These are phyloP conservation scores for Grapholita molesta DNA, from an alignment of 1,140 invertebrate species.

Conservation along the genomic window DNA sequence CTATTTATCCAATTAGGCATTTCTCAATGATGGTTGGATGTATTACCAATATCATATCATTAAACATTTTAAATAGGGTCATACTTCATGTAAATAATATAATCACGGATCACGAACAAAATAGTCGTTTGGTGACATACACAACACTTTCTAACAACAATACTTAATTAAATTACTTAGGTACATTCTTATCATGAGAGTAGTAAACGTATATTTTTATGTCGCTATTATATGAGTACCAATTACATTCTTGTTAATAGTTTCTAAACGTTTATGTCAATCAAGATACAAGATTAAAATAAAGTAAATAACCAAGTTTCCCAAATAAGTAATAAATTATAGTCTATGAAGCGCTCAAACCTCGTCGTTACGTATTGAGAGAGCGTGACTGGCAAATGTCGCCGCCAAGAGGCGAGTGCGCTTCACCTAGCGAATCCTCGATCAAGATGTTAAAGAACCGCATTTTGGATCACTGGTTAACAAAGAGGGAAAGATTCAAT, in stretches of 20 bases:
- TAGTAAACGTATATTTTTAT: neutral
- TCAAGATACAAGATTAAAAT: neutral
- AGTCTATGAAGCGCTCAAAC: neutral
- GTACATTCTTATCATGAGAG: neutral
- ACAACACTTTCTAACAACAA: no score
- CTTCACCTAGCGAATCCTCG: constrained; percentile 22
- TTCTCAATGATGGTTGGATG: no score
- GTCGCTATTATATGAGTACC: no score
- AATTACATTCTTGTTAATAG: no score
- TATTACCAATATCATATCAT: no score
- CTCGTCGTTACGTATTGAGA: constrained; percentile 25
- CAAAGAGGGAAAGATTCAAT: constrained; percentile 3
- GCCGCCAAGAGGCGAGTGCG: constrained; percentile 37
- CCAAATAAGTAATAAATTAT: neutral
- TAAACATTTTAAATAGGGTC: no score
- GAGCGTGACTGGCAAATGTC: constrained; percentile 44
- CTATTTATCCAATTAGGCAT: no score
- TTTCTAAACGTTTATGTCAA: no score
- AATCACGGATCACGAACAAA: no score
- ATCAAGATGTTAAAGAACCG: constrained; percentile 45
- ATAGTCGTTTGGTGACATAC: no score
- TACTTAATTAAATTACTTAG: no score
- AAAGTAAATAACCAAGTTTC: neutral
- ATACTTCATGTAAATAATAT: no score
- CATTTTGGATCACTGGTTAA: constrained; percentile 23